A percentile compares a stretch with the other conserved stretches of the same genome.
These are phyloP conservation scores for Anguilla japonica DNA, from an alignment of 2,113 vertebrate genomes.

Conservation along the genomic window DNA sequence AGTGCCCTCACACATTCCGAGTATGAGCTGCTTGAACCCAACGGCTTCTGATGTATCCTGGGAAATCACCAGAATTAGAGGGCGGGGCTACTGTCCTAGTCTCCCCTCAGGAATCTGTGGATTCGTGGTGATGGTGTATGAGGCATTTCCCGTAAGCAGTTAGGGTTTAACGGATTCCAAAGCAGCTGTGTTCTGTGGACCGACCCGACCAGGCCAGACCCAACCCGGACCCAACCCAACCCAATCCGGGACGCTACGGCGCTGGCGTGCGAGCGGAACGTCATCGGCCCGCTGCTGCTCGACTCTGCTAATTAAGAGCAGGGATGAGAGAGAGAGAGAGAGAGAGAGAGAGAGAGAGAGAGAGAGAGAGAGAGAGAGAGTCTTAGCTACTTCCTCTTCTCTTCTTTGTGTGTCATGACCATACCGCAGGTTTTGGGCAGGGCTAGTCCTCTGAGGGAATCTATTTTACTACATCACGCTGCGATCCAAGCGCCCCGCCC, in stretches of 20 bases:
- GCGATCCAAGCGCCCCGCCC: constrained; percentile 6
- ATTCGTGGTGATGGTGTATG: constrained; percentile 12
- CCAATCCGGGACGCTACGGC: constrained; percentile 25
- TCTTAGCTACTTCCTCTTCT: background rate
- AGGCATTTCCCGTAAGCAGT: constrained; percentile 30
- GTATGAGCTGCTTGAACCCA: background rate
- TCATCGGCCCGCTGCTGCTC: constrained; percentile 10
- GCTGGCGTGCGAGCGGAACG: constrained; percentile 20
- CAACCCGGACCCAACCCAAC: constrained; percentile 20
- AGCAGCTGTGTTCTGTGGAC: constrained; percentile 17
- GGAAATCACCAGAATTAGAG: background rate
- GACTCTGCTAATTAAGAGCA: constrained; percentile 32
- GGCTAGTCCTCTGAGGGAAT: background rate
- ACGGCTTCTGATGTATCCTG: background rate
- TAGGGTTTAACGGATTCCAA: constrained; percentile 17
- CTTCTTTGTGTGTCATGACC: background rate
- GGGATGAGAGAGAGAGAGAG: constrained; percentile 31
- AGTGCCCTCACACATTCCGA: background rate
- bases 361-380: background rate
- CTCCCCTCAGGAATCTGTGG: background rate
- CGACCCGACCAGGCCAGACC: constrained; percentile 6
- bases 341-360: constrained; percentile 2
- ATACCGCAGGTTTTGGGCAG: constrained; percentile 5
- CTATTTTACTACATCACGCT: background rate
- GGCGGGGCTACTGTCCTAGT: background rate